phyloP scores from a whole-genome alignment of 2,888 invertebrate genomes.

The Leucoptera coffeella region DNA sequence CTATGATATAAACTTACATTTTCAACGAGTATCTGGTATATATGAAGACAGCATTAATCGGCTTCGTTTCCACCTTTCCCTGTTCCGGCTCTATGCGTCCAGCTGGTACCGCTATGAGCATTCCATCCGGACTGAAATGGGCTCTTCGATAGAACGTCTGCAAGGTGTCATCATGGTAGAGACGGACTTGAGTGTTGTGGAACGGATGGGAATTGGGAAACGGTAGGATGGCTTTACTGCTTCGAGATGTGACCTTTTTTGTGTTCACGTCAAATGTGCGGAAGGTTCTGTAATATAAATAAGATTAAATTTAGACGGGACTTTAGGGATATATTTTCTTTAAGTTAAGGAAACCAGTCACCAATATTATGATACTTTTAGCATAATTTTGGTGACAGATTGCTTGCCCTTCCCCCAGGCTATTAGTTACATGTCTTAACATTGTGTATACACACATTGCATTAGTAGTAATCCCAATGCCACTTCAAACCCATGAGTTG shows the following conservation, averaged over 20 bases:
- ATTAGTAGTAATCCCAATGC: too few relatives aligned
- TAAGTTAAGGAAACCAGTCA: too few relatives aligned
- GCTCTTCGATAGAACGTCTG: conserved; percentile 90
- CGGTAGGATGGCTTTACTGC: conserved; percentile 54
- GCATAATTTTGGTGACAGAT: too few relatives aligned
- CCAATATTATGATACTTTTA: too few relatives aligned
- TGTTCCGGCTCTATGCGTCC: conserved; percentile 71
- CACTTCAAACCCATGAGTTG: too few relatives aligned
- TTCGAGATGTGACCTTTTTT: conserved; percentile 62
- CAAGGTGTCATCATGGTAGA: conserved; percentile 89
- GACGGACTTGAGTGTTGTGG: conserved; percentile 55
- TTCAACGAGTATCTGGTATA: conserved; percentile 57
- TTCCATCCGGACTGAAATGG: conserved; percentile 87
- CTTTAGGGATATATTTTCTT: too few relatives aligned
- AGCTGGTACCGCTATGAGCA: conserved; percentile 84
- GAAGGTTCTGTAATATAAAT: conserved; percentile 44
- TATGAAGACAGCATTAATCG: conserved; percentile 51
- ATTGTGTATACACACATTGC: too few relatives aligned
- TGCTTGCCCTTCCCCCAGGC: too few relatives aligned
- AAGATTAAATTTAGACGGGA: too few relatives aligned
- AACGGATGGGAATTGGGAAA: conserved; percentile 55
- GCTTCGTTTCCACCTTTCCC: conserved; percentile 52
- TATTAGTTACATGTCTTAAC: too few relatives aligned
- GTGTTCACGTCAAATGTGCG: conserved; percentile 62
- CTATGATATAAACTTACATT: conserved; percentile 31